Conservation (phyloP, 2,888 invertebrate genomes). For the Thymelicus sylvestris region DNA sequence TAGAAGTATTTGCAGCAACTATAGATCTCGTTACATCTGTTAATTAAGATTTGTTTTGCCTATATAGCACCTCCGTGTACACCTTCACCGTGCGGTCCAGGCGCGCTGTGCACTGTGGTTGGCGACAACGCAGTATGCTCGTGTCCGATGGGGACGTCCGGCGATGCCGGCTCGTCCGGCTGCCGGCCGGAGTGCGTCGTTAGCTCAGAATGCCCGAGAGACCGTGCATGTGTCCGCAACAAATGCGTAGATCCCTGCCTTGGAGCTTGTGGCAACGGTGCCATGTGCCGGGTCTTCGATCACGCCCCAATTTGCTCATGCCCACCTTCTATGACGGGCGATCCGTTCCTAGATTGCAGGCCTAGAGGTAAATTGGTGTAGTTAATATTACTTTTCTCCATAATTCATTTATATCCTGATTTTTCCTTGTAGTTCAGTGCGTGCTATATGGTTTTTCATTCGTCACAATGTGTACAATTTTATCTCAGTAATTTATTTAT, state of each 20-base stretch:
- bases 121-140: slow-evolving; percentile 88
- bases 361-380: slow-evolving; percentile 52
- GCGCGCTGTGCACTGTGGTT: slow-evolving; percentile 87
- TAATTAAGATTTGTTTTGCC: neutral
- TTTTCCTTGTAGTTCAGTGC: too few relatives aligned
- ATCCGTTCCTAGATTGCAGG: slow-evolving; percentile 91
- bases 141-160: slow-evolving; percentile 90
- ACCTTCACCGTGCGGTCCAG: slow-evolving; percentile 91
- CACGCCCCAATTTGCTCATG: slow-evolving; percentile 90
- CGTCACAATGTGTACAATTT: too few relatives aligned
- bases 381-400: neutral
- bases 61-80: slow-evolving; percentile 85
- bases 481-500: neutral
- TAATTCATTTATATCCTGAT: too few relatives aligned
- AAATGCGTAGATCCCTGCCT: slow-evolving; percentile 92
- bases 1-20: too few relatives aligned
- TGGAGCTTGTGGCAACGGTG: slow-evolving; percentile 91
- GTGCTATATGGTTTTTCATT: too few relatives aligned
- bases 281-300: slow-evolving; percentile 87
- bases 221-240: slow-evolving; percentile 91
- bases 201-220: slow-evolving; percentile 91
- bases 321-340: slow-evolving; percentile 88
- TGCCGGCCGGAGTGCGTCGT: slow-evolving; percentile 94
- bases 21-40: too few relatives aligned
- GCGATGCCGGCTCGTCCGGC: slow-evolving; percentile 89